A percentile compares a stretch with the other conserved stretches of the same genome.
These are phyloP conservation scores for Leucophenga montana DNA, from an alignment of 2,888 invertebrate species.

Conservation along the genomic window DNA sequence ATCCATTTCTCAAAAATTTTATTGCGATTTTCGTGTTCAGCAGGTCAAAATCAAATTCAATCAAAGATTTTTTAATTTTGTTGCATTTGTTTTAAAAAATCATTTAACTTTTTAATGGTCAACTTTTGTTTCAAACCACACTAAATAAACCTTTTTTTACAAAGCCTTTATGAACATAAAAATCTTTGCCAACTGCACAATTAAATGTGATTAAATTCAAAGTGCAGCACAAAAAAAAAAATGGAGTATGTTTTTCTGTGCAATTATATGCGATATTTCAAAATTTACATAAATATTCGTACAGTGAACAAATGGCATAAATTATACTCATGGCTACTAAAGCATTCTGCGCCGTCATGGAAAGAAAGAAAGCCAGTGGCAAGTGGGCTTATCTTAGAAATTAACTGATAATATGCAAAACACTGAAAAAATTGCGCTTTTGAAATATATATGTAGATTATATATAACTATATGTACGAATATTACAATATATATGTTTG, in stretches of 20 bases:
- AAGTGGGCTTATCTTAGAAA: conserved; percentile 59
- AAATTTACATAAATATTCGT: conserved; percentile 28
- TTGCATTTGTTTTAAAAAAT: no score
- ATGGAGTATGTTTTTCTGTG: conserved; percentile 1
- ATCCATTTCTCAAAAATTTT: no score
- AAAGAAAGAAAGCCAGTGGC: neutral
- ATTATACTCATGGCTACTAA: conserved; percentile 57
- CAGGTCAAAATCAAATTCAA: no score
- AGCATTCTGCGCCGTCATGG: conserved; percentile 36
- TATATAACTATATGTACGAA: neutral
- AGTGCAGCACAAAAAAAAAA: conserved; percentile 15
- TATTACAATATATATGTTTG: neutral
- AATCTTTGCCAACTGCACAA: conserved; percentile 1
- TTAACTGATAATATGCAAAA: conserved; percentile 67
- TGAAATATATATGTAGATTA: neutral
- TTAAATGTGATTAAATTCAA: conserved; percentile 24
- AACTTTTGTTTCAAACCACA: no score
- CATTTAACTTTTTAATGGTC: no score
- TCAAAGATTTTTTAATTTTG: no score
- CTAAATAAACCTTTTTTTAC: no score
- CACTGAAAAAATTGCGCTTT: conserved; percentile 57
- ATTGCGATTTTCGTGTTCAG: no score
- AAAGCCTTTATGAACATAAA: neutral
- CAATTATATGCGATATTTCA: conserved; percentile 21
- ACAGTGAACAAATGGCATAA: conserved; percentile 48